Conservation (phyloP, 2,888 invertebrate species). For the Axea sp. region DNA sequence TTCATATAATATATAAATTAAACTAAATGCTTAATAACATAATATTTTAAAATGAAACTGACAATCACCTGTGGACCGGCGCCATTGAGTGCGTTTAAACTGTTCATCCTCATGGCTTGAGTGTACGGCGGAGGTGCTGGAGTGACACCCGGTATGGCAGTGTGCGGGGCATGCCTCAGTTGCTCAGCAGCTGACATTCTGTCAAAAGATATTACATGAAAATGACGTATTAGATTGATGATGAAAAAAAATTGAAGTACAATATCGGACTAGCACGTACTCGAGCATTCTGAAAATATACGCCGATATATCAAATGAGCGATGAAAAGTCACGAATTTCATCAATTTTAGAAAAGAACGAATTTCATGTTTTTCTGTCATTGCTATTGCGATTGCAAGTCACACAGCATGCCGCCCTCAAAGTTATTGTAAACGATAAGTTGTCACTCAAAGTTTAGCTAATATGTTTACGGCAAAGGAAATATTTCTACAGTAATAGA, state of each 20-base stretch:
- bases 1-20: no score
- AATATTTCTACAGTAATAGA: not conserved
- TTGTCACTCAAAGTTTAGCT: conserved; percentile 7
- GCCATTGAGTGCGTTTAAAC: conserved; percentile 79
- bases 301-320: conserved; percentile 38
- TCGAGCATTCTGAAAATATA: conserved; percentile 21
- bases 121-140: conserved; percentile 89
- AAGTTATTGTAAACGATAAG: conserved; percentile 32
- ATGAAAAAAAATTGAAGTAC: conserved; percentile 42
- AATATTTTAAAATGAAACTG: conserved; percentile 1
- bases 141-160: conserved; percentile 87
- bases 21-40: not conserved
- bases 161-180: conserved; percentile 81
- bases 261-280: conserved; percentile 44
- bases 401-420: not conserved
- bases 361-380: conserved; percentile 26
- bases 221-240: conserved; percentile 55
- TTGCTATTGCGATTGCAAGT: conserved; percentile 40
- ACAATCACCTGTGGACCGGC: conserved; percentile 81
- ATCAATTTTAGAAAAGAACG: conserved; percentile 37
- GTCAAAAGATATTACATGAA: conserved; percentile 69
- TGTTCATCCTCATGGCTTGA: conserved; percentile 80
- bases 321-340: conserved; percentile 51
- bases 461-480: conserved; percentile 3
- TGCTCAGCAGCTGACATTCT: conserved; percentile 84